Percentiles rank a stretch among this genome's conserved stretches.
These are phyloP conservation scores for Nysson spinosus DNA, from an alignment of 2,888 invertebrate species.

Conservation along the genomic window DNA sequence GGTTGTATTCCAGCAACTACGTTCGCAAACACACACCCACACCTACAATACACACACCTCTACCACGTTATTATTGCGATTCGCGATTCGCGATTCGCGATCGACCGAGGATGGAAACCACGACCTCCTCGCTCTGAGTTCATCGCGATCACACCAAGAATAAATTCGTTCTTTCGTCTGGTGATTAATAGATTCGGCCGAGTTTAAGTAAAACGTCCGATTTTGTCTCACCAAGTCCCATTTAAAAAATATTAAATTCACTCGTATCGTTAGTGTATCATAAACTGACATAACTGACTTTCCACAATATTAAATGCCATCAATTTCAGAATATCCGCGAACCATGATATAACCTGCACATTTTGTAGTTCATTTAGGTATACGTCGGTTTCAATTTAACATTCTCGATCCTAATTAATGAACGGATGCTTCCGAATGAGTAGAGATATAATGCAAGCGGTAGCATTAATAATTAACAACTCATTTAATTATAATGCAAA, in stretches of 20 bases:
- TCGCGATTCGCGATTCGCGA: background rate
- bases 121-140: slow-evolving; percentile 8
- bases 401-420: too few species aligned
- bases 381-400: too few species aligned
- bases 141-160: background rate
- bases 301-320: too few species aligned
- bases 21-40: slow-evolving; percentile 1
- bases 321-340: too few species aligned
- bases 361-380: too few species aligned
- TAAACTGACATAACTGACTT: too few species aligned
- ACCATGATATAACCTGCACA: too few species aligned
- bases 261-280: too few species aligned
- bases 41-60: slow-evolving; percentile 2
- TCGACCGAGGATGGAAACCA: slow-evolving; percentile 2
- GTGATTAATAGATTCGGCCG: background rate
- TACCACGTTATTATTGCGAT: slow-evolving; percentile 16
- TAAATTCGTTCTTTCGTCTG: background rate
- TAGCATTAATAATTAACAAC: too few species aligned
- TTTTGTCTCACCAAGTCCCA: background rate
- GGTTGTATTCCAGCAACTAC: slow-evolving; percentile 12
- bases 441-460: too few species aligned
- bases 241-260: background rate
- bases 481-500: too few species aligned
- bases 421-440: too few species aligned
- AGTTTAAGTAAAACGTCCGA: background rate